A percentile compares a stretch with the other conserved stretches of the same genome.
phyloP scores from a whole-genome alignment of 2,797 vertebrate species.

The Stomatorhinus walkeri region DNA sequence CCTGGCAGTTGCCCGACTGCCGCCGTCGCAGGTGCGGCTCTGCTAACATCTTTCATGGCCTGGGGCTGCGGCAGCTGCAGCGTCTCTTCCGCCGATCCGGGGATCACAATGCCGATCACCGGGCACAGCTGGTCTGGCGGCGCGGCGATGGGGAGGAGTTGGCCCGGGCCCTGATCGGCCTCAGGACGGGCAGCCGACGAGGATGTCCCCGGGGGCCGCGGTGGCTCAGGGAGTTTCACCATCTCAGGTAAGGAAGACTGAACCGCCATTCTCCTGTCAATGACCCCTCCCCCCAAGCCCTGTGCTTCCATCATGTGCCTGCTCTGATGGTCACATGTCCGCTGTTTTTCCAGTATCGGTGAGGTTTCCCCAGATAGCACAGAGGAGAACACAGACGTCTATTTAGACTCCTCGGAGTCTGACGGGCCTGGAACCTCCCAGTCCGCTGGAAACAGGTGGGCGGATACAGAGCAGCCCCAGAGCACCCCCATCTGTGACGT shows the following conservation, averaged over 20 bases:
- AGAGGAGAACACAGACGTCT: not conserved
- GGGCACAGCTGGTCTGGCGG: conserved; percentile 69
- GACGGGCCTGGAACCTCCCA: conserved; percentile 17
- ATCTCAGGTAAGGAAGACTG: conserved; percentile 40
- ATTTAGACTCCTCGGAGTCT: not conserved
- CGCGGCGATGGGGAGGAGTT: conserved; percentile 55
- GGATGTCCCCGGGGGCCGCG: conserved; percentile 45
- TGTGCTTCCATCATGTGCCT: not conserved
- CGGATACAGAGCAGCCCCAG: conserved; percentile 1
- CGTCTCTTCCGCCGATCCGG: conserved; percentile 70
- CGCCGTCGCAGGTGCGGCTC: conserved; percentile 68
- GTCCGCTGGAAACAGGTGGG: conserved; percentile 11
- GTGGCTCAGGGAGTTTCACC: conserved; percentile 42
- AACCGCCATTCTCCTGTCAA: not conserved
- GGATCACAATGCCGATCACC: conserved; percentile 65
- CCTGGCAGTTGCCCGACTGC: conserved; percentile 35
- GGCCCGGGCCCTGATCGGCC: conserved; percentile 65
- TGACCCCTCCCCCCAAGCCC: not conserved
- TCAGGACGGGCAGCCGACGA: conserved; percentile 52
- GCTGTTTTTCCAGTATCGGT: conserved; percentile 28
- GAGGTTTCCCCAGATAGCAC: conserved; percentile 21
- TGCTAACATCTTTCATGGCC: conserved; percentile 78
- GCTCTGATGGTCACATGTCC: not conserved
- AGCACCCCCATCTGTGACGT: not conserved
- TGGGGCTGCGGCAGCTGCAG: conserved; percentile 71